Evolutionary conservation across 1,140 invertebrate genomes (phyloP).

Genomic region (Centruroides vittatus): DNA sequence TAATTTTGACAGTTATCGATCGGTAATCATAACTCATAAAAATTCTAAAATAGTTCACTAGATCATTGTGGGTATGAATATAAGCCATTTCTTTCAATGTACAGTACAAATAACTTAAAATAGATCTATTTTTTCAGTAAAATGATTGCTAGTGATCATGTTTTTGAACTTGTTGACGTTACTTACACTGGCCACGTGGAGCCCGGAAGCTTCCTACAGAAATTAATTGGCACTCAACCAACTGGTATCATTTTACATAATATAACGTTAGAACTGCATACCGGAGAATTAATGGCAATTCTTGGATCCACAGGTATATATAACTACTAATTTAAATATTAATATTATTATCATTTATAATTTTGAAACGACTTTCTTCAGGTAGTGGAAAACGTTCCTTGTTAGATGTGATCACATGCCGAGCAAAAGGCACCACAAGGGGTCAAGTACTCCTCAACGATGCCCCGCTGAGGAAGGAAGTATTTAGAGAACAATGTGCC

Average conservation of each 20-base stretch:
- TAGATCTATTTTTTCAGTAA: too few relatives aligned
- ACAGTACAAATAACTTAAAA: too few relatives aligned
- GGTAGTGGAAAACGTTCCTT: conserved; percentile 66
- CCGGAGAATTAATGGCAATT: conserved; percentile 79
- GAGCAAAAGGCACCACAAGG: conserved; percentile 39
- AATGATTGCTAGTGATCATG: conserved; percentile 51
- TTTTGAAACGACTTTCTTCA: not conserved
- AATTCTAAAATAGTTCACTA: too few relatives aligned
- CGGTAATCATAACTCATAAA: too few relatives aligned
- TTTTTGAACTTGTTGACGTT: conserved; percentile 71
- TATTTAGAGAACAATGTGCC: conserved; percentile 65
- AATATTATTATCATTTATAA: not conserved
- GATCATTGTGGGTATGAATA: too few relatives aligned
- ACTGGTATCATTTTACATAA: conserved; percentile 76
- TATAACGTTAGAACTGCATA: conserved; percentile 73
- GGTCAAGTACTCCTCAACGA: conserved; percentile 77
- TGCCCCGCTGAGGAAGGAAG: conserved; percentile 53
- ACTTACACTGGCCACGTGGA: conserved; percentile 78
- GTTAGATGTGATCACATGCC: conserved; percentile 71
- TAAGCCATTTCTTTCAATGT: too few relatives aligned
- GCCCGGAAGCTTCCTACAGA: conserved; percentile 55
- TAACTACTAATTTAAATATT: not conserved
- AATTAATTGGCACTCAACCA: conserved; percentile 57
- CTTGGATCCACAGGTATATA: conserved; percentile 69
- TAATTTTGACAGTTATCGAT: too few relatives aligned